Conservation (phyloP, 92 coral and sea anemone genomes). For the Phenganax stokvisi region DNA sequence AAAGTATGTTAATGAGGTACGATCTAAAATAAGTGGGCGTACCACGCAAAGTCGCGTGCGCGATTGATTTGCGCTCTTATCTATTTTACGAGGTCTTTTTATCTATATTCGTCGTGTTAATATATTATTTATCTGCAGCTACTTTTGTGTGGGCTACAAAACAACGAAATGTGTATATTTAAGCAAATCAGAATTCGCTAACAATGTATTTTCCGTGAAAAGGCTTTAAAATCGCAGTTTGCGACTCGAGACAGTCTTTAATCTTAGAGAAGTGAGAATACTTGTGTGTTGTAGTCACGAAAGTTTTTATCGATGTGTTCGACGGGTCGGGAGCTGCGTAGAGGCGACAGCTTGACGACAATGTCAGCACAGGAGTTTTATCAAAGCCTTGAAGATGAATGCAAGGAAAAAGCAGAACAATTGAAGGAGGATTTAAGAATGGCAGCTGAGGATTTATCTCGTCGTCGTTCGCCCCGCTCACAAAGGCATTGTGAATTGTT, state of each 20-base stretch:
- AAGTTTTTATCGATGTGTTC: neutral
- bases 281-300: neutral
- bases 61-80: neutral
- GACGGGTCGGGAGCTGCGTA: neutral
- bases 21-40: neutral
- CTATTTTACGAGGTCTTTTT: slow-evolving; percentile 3
- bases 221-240: neutral
- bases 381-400: slow-evolving; percentile 18
- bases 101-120: neutral
- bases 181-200: neutral
- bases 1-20: neutral
- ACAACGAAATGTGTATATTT: neutral
- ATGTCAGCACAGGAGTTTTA: slow-evolving; percentile 32
- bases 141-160: neutral
- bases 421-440: slow-evolving; percentile 12
- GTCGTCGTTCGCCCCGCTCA: slow-evolving; percentile 25
- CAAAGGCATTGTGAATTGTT: slow-evolving; percentile 26
- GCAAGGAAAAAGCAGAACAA: slow-evolving; percentile 18
- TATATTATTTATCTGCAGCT: slow-evolving; percentile 2
- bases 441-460: slow-evolving; percentile 27
- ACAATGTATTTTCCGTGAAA: neutral
- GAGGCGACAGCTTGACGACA: slow-evolving; percentile 25
- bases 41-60: slow-evolving; percentile 1
- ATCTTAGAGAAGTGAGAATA: neutral
- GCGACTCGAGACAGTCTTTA: neutral